Base-by-base conservation (phyloP, 2,113 vertebrate genomes). In the Zosterops lateralis region DNA sequence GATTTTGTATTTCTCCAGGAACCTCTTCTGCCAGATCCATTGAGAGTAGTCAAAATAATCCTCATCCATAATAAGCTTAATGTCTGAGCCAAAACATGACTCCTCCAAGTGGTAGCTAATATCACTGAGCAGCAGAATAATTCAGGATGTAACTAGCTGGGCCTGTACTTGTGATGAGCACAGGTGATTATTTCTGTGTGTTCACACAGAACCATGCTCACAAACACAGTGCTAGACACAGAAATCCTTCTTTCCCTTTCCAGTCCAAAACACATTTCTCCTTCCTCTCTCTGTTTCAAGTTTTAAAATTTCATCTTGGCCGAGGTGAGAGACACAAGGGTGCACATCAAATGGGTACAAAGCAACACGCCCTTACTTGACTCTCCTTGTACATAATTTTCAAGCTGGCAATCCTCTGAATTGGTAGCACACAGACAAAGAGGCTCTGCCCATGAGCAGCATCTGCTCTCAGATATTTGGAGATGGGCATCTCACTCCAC, bases 11-110 rank as follows among this genome's bases (percentile, higher is more conserved):
- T 94, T 96, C 81, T 95, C 36, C n/a, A 65, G 58, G 10, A 95
- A 12, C 26, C 42, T 75, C 24, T 45, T 88, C 50, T 95, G 75
- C 56, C 68, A 93, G 84, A 82, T 93, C 54, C 73, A 90, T 22
- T 87, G 87, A 96, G 45, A 91, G 34, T 2, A 90, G 58, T 82
- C 61, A 86, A 90, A 92, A 84, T 77, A 89, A 90, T 93, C 75
- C 75, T 88, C 26, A 71, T 60, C 56, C 51, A 66, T 82, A 92
- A 93, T 12, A 87, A 6, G 73, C 17, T 84, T 67, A 75, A 75
- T 31, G 21, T 58, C 65, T 77, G 40, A 87, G 92, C 89, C 92
- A 94, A 81, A 82, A 65, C 5, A 32, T 25, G 65, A 54, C 32
- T 88, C 42, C 26, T 93, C 56, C 50, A 91, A 95, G 32, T 73